Evolutionary conservation across 1,140 invertebrate genomes (phyloP), one percentile per base, ranked within the genome.

Genomic region (Plodia interpunctella): DNA sequence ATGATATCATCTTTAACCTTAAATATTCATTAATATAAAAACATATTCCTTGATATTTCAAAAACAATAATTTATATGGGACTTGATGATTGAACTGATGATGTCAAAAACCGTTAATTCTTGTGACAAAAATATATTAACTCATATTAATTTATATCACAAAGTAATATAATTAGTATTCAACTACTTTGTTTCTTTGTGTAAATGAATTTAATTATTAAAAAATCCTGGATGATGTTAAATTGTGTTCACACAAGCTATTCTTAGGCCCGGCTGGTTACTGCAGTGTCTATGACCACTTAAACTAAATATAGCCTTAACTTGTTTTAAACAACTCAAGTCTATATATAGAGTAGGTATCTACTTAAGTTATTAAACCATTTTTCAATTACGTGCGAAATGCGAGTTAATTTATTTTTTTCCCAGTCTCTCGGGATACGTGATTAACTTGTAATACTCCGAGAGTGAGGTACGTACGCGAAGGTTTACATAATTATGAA

Each of bases 311-410:
- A 44, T 44, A 44, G 38, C n/a, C 38, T 17, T 17, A 44, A 44
- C 38, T 44, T 44, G 38, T 44, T 44, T 44, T 15, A 44, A 44
- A 44, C 38, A 44, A 44, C 38, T 44, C 38, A 15, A 17, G 38
- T 44, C 38, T 44, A 44, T 44, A 44, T 44, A 44, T 44, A 44
- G 38, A 15, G 15, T 44, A 44, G n/a, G 38, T 44, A 32, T 32
- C 30, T 32, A 44, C 38, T 44, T 44, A 44, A 44, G 38, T 44
- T 44, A 44, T 44, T 44, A 44, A 44, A 44, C 38, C 38, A 44
- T 44, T 44, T 44, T 44, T 44, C 38, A 44, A 44, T 44, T 44
- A 44, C 38, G 38, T 44, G 38, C 38, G 38, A 44, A 44, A 44
- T 44, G 38, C 15, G 13, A 44, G 38, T 44, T 44, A n/a, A 44